A percentile compares a stretch with the other conserved stretches of the same genome.
These are phyloP conservation scores for Cyanoderma ruficeps DNA, from an alignment of 2,113 vertebrate genomes.

Conservation along the genomic window DNA sequence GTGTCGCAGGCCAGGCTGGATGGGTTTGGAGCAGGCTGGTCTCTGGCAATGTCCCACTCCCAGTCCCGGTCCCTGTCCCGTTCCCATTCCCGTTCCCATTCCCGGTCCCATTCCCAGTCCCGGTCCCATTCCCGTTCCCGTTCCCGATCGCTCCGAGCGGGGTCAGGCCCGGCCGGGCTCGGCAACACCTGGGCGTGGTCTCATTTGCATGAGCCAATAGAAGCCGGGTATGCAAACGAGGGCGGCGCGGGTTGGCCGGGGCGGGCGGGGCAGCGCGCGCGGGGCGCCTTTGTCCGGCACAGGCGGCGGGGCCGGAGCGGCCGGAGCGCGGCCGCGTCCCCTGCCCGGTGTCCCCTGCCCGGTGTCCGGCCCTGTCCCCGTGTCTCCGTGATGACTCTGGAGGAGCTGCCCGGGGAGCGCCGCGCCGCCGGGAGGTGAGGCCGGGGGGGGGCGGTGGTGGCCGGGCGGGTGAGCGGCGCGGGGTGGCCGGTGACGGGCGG, in stretches of 20 bases:
- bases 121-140: neutral
- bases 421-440: constrained; percentile 70
- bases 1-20: neutral
- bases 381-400: constrained; percentile 67
- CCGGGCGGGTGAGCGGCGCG: neutral
- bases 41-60: no score
- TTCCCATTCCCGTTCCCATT: no score
- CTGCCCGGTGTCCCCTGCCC: no score
- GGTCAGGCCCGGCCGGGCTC: neutral
- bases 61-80: no score
- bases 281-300: constrained; percentile 67
- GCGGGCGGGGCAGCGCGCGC: constrained; percentile 2
- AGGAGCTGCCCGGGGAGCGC: constrained; percentile 73
- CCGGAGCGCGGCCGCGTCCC: neutral
- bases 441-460: neutral
- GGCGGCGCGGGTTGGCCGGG: constrained; percentile 25
- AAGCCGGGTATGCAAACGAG: constrained; percentile 21
- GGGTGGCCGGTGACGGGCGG: neutral
- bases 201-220: constrained; percentile 71
- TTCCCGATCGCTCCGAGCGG: neutral
- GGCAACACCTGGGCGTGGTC: fast-evolving
- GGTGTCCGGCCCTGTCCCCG: no score
- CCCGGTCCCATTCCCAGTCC: no score
- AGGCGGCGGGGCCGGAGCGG: neutral
- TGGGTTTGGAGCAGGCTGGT: neutral